phyloP scores from a whole-genome alignment of 2,113 vertebrate genomes.

The Pavo muticus region DNA sequence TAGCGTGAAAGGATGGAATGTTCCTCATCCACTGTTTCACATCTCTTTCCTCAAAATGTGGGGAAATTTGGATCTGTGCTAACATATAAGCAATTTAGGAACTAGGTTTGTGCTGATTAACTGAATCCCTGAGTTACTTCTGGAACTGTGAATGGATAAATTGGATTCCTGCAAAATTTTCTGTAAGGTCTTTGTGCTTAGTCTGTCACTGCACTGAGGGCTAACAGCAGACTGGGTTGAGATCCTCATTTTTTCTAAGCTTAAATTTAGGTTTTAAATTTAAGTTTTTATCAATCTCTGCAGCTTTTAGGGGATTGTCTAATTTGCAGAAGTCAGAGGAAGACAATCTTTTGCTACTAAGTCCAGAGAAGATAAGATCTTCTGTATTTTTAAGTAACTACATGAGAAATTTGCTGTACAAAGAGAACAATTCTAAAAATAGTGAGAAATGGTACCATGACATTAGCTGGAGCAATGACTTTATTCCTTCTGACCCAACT shows the following conservation, averaged over 20 bases:
- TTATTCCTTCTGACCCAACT: not conserved
- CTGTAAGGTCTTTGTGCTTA: not conserved
- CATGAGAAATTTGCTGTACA: slow-evolving; percentile 23
- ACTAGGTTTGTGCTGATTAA: not conserved
- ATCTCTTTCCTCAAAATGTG: not conserved
- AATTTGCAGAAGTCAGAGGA: not conserved
- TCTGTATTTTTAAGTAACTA: not conserved
- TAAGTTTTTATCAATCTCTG: not conserved
- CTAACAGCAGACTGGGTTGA: not conserved
- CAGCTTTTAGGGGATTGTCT: not conserved
- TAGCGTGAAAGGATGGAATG: not conserved
- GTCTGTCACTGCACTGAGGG: not conserved
- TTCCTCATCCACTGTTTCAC: not conserved
- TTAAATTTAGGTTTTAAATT: not conserved
- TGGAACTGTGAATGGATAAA: not conserved
- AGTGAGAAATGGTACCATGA: slow-evolving; percentile 34
- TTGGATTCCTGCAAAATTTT: not conserved
- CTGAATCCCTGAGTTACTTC: not conserved
- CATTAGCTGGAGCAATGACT: slow-evolving; percentile 58
- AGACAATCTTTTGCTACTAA: not conserved
- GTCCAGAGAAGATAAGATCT: not conserved
- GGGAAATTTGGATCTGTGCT: not conserved
- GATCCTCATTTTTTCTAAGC: not conserved
- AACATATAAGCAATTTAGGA: not conserved
- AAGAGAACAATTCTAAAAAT: slow-evolving; percentile 49